Evolutionary conservation across 2,113 vertebrate genomes (phyloP).

Genomic region (Toxotes chatareus): DNA sequence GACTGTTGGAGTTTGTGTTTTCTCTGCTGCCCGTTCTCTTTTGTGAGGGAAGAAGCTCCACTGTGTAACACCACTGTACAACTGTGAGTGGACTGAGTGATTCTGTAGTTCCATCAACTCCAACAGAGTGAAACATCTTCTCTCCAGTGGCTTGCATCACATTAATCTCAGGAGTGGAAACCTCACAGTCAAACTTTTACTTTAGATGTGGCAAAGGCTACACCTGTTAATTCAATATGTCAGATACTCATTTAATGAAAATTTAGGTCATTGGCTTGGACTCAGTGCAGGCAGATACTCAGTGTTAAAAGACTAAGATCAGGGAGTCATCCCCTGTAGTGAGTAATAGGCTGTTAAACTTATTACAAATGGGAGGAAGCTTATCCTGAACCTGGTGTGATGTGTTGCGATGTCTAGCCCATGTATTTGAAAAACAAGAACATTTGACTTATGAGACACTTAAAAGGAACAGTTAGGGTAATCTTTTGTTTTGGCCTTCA

Average conservation of each 20-base stretch:
- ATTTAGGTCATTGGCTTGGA: not conserved
- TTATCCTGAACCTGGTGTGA: conserved; percentile 21
- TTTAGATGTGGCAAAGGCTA: not conserved
- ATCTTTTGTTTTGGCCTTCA: no score
- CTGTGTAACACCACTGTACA: not conserved
- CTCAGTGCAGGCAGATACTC: not conserved
- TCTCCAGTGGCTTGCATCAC: no score
- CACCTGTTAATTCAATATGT: not conserved
- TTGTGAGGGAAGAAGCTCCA: not conserved
- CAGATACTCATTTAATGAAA: not conserved
- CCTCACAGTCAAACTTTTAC: no score
- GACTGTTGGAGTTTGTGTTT: not conserved
- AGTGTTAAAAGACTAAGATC: not conserved
- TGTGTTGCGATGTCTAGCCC: not conserved
- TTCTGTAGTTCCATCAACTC: no score
- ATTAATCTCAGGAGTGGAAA: no score
- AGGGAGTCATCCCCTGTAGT: not conserved
- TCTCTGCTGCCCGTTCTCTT: not conserved
- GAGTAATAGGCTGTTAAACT: not conserved
- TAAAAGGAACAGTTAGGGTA: no score
- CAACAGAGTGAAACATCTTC: not conserved
- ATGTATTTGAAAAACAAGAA: not conserved
- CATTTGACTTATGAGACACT: not conserved
- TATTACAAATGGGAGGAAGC: not conserved
- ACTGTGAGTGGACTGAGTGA: no score